Evolutionary conservation across 2,797 vertebrate species (phyloP).

Genomic region (Columba guinea): DNA sequence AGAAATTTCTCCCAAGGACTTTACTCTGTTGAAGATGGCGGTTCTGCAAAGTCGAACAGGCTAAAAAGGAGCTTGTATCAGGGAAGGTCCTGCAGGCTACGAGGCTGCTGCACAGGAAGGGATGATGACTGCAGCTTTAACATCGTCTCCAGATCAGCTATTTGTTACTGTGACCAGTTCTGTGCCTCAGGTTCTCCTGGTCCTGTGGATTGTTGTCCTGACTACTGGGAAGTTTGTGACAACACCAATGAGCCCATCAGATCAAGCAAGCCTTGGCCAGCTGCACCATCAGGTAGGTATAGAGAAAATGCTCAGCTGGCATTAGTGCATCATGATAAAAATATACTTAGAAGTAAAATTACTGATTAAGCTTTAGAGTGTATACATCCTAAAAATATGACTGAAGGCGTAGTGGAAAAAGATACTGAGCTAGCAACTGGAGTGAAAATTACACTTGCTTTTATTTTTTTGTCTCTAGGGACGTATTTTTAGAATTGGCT

Average conservation of each 20-base stretch:
- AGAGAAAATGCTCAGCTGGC: neutral
- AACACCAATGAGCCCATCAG: neutral
- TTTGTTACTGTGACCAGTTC: slow-evolving; percentile 80
- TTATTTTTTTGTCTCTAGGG: neutral
- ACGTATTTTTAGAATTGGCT: neutral
- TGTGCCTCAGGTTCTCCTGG: slow-evolving; percentile 60
- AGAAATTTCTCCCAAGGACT: neutral
- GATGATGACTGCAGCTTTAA: slow-evolving; percentile 73
- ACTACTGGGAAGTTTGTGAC: slow-evolving; percentile 77
- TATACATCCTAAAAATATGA: neutral
- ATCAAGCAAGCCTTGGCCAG: slow-evolving; percentile 15
- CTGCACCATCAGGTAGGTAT: slow-evolving; percentile 59
- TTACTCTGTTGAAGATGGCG: slow-evolving; percentile 22
- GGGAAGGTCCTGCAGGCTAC: slow-evolving; percentile 65
- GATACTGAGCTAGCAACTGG: neutral
- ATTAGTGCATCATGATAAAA: neutral
- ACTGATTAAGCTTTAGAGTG: neutral
- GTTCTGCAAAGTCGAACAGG: slow-evolving; percentile 34
- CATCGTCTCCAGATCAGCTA: slow-evolving; percentile 62
- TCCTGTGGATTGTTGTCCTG: slow-evolving; percentile 76
- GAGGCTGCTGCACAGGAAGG: slow-evolving; percentile 78
- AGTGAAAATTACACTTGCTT: neutral
- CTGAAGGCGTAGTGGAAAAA: neutral
- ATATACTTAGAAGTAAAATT: neutral
- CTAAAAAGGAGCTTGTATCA: slow-evolving; percentile 64